Percentiles rank a stretch among this genome's conserved stretches.
These are phyloP conservation scores for Uria aalge DNA, from an alignment of 2,113 vertebrate species.

Conservation along the genomic window DNA sequence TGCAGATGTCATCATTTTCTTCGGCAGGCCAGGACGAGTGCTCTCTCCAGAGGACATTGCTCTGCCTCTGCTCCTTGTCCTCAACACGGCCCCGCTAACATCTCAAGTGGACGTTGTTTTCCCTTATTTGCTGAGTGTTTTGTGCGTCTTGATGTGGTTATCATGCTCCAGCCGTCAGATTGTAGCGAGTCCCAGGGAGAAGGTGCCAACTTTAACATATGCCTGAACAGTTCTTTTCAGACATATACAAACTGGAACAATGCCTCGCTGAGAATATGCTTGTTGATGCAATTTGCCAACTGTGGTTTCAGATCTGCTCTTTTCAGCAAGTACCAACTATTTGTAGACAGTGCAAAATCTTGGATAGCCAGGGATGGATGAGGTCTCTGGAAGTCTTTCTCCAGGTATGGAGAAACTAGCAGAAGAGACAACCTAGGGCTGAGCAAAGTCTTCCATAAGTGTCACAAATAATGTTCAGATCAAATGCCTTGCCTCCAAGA, in stretches of 20 bases:
- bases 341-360: conserved; percentile 46
- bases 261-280: conserved; percentile 62
- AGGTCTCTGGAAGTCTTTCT: background rate
- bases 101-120: conserved; percentile 37
- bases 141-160: background rate
- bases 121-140: background rate
- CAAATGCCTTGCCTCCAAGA: background rate
- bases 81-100: accelerated
- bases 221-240: conserved; percentile 66
- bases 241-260: conserved; percentile 69
- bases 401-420: background rate
- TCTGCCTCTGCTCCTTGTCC: background rate
- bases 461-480: background rate
- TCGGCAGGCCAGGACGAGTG: accelerated
- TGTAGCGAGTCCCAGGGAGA: conserved; percentile 47
- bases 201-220: conserved; percentile 66
- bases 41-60: background rate
- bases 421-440: background rate
- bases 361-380: accelerated
- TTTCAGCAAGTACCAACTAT: conserved; percentile 54
- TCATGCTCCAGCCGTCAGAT: conserved; percentile 40
- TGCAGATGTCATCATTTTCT: background rate
- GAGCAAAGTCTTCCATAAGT: background rate
- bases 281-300: conserved; percentile 69
- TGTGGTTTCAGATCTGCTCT: conserved; percentile 65